Percentiles rank a stretch among this genome's conserved stretches.
These are phyloP conservation scores for Babylonia areolata DNA, from an alignment of 1,140 invertebrate species.

Conservation along the genomic window DNA sequence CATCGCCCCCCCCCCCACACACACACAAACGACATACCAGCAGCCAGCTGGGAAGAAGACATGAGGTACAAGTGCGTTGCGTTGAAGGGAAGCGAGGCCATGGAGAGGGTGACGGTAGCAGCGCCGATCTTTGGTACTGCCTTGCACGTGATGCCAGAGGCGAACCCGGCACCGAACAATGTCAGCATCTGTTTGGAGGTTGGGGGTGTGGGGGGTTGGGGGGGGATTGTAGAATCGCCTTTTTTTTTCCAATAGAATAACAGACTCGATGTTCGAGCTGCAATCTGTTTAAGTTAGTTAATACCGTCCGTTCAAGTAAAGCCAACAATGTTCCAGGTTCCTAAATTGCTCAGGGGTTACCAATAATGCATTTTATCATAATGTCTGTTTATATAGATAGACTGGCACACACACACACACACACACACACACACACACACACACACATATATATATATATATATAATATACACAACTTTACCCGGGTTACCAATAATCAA, in stretches of 20 bases:
- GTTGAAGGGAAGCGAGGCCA: background rate
- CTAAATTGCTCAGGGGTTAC: no score
- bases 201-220: no score
- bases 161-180: background rate
- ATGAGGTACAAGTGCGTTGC: background rate
- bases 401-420: slow-evolving; percentile 14
- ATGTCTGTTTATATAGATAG: no score
- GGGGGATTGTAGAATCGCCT: no score
- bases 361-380: no score
- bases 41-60: background rate
- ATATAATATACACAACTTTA: background rate
- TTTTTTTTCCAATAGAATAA: no score
- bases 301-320: no score
- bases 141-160: background rate
- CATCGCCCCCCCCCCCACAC: no score
- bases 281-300: no score
- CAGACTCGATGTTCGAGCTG: no score
- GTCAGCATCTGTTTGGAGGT: background rate
- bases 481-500: no score
- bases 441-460: background rate
- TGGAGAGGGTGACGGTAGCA: background rate
- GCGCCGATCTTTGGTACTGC: background rate
- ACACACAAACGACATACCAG: background rate
- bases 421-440: slow-evolving; percentile 11
- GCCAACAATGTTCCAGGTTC: no score